A percentile compares a stretch with the other conserved stretches of the same genome.
phyloP scores from a whole-genome alignment of 1,140 invertebrate genomes.

The Drosophila seguyi region DNA sequence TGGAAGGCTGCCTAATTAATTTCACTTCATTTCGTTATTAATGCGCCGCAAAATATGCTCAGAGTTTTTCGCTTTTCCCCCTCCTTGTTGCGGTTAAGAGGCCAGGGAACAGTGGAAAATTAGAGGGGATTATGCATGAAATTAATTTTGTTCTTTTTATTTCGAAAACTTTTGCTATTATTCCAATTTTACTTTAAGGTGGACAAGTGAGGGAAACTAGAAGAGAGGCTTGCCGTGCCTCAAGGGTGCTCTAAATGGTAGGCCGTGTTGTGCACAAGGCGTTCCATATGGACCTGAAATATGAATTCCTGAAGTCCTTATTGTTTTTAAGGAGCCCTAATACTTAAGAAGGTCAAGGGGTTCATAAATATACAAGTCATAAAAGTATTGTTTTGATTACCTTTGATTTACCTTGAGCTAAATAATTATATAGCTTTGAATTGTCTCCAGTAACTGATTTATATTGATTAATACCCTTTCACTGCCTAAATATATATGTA shows the following conservation, averaged over 20 bases:
- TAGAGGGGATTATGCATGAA: constrained; percentile 23
- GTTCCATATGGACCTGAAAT: neutral
- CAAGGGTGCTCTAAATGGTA: neutral
- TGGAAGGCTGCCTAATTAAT: constrained; percentile 20
- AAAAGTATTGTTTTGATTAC: too few relatives aligned
- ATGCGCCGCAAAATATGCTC: constrained; percentile 21
- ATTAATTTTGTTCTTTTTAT: constrained; percentile 20
- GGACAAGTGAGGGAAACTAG: neutral
- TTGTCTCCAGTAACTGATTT: neutral
- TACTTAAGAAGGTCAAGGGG: too few relatives aligned
- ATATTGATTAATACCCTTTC: neutral
- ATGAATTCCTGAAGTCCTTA: too few relatives aligned
- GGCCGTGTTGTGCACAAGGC: neutral
- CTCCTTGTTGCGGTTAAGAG: constrained; percentile 6
- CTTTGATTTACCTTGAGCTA: neutral
- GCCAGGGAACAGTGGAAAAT: constrained; percentile 7
- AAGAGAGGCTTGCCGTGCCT: neutral
- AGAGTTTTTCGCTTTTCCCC: constrained; percentile 7
- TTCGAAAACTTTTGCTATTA: constrained; percentile 16
- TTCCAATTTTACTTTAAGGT: constrained; percentile 7
- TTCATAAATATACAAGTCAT: too few relatives aligned
- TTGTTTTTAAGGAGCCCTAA: neutral
- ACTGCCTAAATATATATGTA: neutral
- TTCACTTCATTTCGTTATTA: constrained; percentile 25
- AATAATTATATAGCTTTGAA: neutral